Evolutionary conservation across 2,797 vertebrate species (phyloP).

Genomic region (Semaprochilodus insignis): DNA sequence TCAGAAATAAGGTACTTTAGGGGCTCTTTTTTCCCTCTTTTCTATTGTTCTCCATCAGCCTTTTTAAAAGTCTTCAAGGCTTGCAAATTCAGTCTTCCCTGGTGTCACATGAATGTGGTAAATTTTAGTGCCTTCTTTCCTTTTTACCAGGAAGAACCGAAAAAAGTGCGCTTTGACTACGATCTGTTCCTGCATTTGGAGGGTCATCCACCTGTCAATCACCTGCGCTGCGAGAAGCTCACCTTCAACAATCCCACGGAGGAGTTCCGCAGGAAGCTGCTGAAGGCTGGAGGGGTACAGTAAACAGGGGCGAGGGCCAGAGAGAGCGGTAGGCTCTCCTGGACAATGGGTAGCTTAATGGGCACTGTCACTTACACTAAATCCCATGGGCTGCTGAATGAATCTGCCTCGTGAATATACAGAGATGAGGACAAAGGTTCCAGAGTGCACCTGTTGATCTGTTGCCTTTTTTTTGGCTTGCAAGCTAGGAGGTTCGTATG

Average conservation of each 20-base stretch:
- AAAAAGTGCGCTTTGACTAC: constrained; percentile 99
- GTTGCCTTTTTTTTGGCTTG: too few species aligned
- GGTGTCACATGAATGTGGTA: not conserved
- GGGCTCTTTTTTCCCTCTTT: not conserved
- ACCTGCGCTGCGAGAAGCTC: constrained; percentile 98
- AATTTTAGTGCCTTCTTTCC: not conserved
- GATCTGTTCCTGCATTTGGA: constrained; percentile 98
- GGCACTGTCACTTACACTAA: not conserved
- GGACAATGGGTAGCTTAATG: not conserved
- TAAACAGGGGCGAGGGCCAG: not conserved
- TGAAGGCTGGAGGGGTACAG: constrained; percentile 96
- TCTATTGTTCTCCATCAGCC: not conserved
- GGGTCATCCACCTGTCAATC: constrained; percentile 98
- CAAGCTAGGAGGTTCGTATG: too few species aligned
- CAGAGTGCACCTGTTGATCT: not conserved
- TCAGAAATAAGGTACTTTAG: constrained; percentile 94
- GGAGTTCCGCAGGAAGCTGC: constrained; percentile 94
- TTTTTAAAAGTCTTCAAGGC: not conserved
- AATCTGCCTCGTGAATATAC: not conserved
- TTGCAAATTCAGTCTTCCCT: not conserved
- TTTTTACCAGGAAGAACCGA: constrained; percentile 91
- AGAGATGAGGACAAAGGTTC: not conserved
- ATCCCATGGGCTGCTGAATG: constrained; percentile 1
- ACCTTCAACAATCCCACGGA: constrained; percentile 99
- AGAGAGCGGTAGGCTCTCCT: not conserved